These are phyloP conservation scores for Campoplex nolae DNA, from an alignment of 2,888 invertebrate genomes.

Conservation along the genomic window DNA sequence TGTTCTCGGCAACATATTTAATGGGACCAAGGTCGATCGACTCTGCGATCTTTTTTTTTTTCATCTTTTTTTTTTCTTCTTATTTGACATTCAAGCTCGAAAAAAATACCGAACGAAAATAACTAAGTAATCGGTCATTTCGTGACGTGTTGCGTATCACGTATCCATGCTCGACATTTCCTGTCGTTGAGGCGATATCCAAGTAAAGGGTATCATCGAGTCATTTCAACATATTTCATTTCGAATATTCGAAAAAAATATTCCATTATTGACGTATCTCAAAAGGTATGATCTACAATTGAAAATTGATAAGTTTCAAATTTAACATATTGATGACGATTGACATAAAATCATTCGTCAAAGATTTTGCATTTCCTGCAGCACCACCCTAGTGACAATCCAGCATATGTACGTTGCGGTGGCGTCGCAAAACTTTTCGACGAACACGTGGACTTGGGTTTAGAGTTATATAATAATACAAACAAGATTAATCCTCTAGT, in stretches of 20 bases:
- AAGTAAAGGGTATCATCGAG: background rate
- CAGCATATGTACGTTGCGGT: too few relatives aligned
- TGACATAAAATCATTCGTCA: too few relatives aligned
- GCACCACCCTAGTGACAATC: too few relatives aligned
- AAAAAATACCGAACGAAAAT: slow-evolving; percentile 19
- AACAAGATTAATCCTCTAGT: background rate
- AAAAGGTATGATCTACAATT: too few relatives aligned
- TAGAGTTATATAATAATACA: too few relatives aligned
- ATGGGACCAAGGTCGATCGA: slow-evolving; percentile 65
- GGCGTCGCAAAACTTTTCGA: background rate
- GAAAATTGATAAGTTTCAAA: too few relatives aligned
- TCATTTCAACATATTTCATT: background rate
- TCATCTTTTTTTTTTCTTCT: background rate
- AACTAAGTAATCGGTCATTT: background rate
- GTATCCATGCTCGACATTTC: background rate
- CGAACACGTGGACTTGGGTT: background rate
- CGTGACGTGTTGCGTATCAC: background rate
- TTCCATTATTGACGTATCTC: too few relatives aligned
- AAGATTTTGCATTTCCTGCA: too few relatives aligned
- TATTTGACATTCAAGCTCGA: slow-evolving; percentile 9
- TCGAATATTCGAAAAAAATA: background rate
- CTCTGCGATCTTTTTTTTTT: slow-evolving; percentile 36
- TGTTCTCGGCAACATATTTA: slow-evolving; percentile 42
- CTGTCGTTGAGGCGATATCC: background rate
- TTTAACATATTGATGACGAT: too few relatives aligned